Evolutionary conservation across 2,113 vertebrate genomes (phyloP).

Genomic region (Pedionomus torquatus): DNA sequence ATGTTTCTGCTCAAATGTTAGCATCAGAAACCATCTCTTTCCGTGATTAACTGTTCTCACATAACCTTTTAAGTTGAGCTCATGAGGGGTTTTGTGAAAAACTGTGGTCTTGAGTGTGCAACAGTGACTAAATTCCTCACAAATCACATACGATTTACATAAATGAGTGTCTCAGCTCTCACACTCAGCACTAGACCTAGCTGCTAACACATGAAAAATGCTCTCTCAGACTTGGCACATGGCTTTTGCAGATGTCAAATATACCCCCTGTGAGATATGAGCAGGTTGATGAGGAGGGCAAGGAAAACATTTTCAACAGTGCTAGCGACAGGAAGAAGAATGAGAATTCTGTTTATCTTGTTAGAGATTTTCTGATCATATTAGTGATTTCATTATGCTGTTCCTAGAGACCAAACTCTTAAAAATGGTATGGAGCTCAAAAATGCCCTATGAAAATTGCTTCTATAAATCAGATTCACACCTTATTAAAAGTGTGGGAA

Average conservation of each 20-base stretch:
- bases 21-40: neutral
- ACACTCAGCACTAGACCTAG: neutral
- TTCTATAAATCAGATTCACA: slow-evolving; percentile 28
- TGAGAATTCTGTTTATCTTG: slow-evolving; percentile 48
- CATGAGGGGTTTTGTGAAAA: neutral
- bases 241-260: slow-evolving; percentile 43
- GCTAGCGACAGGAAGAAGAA: slow-evolving; percentile 49
- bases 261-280: neutral
- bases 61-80: neutral
- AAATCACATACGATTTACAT: slow-evolving; percentile 3
- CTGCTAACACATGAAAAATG: slow-evolving; percentile 50
- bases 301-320: slow-evolving; percentile 12
- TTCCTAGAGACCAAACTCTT: slow-evolving; percentile 45
- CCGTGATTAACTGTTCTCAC: neutral
- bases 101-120: neutral
- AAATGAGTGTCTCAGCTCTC: neutral
- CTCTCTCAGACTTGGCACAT: neutral
- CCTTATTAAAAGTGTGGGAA: neutral
- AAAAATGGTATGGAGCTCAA: slow-evolving; percentile 14
- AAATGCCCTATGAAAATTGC: slow-evolving; percentile 22
- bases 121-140: slow-evolving; percentile 14
- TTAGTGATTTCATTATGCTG: slow-evolving; percentile 51
- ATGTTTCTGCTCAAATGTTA: neutral
- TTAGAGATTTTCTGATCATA: slow-evolving; percentile 57
- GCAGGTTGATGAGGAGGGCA: slow-evolving; percentile 36